Base-by-base conservation (phyloP, 2,797 vertebrate species). In the Florisuga fusca region DNA sequence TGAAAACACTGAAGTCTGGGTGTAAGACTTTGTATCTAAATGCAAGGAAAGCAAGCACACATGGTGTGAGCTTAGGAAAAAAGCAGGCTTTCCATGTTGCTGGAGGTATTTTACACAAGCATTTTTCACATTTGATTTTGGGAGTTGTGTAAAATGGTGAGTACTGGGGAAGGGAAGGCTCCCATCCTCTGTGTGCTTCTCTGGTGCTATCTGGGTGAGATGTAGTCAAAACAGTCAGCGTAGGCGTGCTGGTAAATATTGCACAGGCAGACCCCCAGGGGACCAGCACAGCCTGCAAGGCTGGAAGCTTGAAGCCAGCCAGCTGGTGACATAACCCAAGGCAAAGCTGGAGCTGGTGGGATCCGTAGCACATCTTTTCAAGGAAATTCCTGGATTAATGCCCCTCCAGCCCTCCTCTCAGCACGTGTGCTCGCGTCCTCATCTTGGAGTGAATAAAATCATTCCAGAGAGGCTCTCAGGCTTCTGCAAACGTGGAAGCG, bases 161-260 rank as follows among this genome's bases (percentile, higher is more conserved):
- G 55, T 16, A 18, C 34, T 33, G 67, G 61, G 55, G 64, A 96
- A 89, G 61, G 55, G 64, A 96, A 89, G 64, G 22, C 12, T 13
- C 38, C 38, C 54, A 26, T 54, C 21, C 51, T 74, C 77, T 43
- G 57, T 27, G 19, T 18, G 63, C 59, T 94, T 68, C 72, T 87
- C 50, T 76, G 57, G 80, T 68, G 48, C 84, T 92, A 20, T 76
- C 54, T 16, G 8, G 48, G n/a, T 51, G 82, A 72, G 61, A 50
- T 41, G 90, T 61, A 73, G 58, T 77, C 89, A 90, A 80, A 94
- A 91, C 66, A 95, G 87, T 68, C 67, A 74, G 51, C 17, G 10
- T 43, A 55, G 87, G 72, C 53, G 4, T 79, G 74, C 86, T 83
- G 89, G 67, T 94, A 92, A 94, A 89, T 92, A 88, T 18, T 87